Conservation (phyloP, 2,888 invertebrate species). For the Metallyticus violacea region DNA sequence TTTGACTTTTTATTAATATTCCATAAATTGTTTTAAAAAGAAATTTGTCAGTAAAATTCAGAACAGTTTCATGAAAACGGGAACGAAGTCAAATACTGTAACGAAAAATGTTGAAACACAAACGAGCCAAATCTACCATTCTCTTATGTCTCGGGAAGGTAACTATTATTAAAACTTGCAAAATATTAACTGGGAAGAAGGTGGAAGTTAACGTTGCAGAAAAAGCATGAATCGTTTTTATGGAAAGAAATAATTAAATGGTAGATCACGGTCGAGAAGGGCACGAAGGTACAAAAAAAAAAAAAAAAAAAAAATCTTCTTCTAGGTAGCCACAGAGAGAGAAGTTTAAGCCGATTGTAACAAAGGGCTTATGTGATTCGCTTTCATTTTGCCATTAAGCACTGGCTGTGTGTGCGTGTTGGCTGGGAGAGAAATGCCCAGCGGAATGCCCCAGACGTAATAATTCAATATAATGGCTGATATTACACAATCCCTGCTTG, state of each 20-base stretch:
- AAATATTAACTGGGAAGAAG: neutral
- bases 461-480: neutral
- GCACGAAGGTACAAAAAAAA: too few species aligned
- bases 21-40: neutral
- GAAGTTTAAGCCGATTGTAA: too few species aligned
- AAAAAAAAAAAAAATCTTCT: too few species aligned
- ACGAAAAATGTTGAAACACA: neutral
- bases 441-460: neutral
- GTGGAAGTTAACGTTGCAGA: neutral
- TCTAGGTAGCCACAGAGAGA: too few species aligned
- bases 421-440: too few species aligned
- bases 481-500: neutral
- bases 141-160: too few species aligned
- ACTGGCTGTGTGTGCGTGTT: too few species aligned
- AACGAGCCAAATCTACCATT: neutral
- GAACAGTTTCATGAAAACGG: neutral
- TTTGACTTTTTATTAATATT: neutral
- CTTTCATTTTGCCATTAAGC: too few species aligned
- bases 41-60: too few species aligned
- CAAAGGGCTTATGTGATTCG: too few species aligned
- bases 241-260: neutral
- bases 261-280: neutral
- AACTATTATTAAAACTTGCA: neutral
- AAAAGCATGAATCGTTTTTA: neutral
- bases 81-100: neutral